Evolutionary conservation across 2,797 vertebrate genomes (phyloP).

Genomic region (Setipinna tenuifilis): DNA sequence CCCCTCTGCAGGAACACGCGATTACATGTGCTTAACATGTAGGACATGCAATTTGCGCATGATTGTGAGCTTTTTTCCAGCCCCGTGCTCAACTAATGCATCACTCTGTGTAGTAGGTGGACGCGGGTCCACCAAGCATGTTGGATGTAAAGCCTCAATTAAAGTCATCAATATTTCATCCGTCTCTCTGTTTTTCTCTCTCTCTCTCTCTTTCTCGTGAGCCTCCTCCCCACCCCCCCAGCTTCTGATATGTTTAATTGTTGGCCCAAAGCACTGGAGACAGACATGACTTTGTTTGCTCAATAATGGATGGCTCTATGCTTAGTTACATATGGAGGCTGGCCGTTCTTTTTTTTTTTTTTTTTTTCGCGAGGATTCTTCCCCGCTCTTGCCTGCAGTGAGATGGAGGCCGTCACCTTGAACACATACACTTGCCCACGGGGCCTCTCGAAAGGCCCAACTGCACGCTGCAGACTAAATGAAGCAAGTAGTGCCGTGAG

Average conservation of each 20-base stretch:
- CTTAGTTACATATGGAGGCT: slow-evolving; percentile 73
- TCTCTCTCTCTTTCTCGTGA: slow-evolving; percentile 50
- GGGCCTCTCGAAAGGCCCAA: slow-evolving; percentile 42
- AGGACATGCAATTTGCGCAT: slow-evolving; percentile 73
- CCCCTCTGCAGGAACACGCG: slow-evolving; percentile 61
- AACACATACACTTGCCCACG: slow-evolving; percentile 39
- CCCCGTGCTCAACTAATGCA: slow-evolving; percentile 48
- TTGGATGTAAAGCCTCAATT: slow-evolving; percentile 79
- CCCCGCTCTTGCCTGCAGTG: slow-evolving; percentile 59
- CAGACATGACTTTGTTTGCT: slow-evolving; percentile 78
- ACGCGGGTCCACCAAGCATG: slow-evolving; percentile 69
- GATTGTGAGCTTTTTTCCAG: slow-evolving; percentile 54
- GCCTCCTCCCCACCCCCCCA: slow-evolving; percentile 54
- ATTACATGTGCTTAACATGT: slow-evolving; percentile 69
- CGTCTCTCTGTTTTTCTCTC: slow-evolving; percentile 66
- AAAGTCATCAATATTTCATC: slow-evolving; percentile 81
- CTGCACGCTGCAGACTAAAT: slow-evolving; percentile 46
- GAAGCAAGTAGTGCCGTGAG: neutral
- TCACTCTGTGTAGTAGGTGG: slow-evolving; percentile 65
- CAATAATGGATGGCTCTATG: slow-evolving; percentile 77
- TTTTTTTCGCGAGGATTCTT: slow-evolving; percentile 39
- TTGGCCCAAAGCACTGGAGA: slow-evolving; percentile 79
- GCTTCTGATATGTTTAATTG: slow-evolving; percentile 77
- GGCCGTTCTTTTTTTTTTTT: slow-evolving; percentile 55
- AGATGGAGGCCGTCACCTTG: slow-evolving; percentile 47